Evolutionary conservation across 92 coral and sea anemone species (phyloP).

Genomic region (Parazoanthus atlanticus): DNA sequence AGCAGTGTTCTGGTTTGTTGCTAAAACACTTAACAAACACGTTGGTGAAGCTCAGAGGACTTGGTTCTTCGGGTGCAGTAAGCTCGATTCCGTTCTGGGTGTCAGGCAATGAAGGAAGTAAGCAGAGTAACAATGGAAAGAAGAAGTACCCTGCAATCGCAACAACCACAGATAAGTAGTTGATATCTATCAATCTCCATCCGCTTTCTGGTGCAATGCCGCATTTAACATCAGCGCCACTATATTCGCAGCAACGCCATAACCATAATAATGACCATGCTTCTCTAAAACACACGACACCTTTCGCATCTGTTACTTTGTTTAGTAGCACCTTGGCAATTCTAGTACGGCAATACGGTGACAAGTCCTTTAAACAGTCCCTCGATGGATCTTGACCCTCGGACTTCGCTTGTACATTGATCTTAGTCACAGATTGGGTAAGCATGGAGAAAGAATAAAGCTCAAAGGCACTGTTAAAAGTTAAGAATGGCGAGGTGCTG

Average conservation of each 20-base stretch:
- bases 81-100: conserved; percentile 11
- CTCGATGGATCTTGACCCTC: neutral
- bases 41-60: conserved; percentile 15
- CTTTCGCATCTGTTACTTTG: neutral
- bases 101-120: conserved; percentile 4
- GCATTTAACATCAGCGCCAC: neutral
- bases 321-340: neutral
- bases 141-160: neutral
- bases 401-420: neutral
- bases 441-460: conserved; percentile 6
- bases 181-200: neutral
- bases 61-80: neutral
- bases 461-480: neutral
- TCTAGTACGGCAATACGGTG: too few relatives aligned
- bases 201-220: neutral
- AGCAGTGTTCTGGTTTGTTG: conserved; percentile 34
- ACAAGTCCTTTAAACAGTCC: neutral
- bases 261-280: too few relatives aligned
- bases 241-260: neutral
- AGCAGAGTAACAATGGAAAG: neutral
- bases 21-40: neutral
- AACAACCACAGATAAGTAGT: neutral
- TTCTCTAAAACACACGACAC: neutral
- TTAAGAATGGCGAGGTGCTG: neutral
- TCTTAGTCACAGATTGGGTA: conserved; percentile 2